These are phyloP conservation scores for Chinchilla lanigera DNA, from an alignment of 2,113 vertebrate genomes.

Conservation along the genomic window DNA sequence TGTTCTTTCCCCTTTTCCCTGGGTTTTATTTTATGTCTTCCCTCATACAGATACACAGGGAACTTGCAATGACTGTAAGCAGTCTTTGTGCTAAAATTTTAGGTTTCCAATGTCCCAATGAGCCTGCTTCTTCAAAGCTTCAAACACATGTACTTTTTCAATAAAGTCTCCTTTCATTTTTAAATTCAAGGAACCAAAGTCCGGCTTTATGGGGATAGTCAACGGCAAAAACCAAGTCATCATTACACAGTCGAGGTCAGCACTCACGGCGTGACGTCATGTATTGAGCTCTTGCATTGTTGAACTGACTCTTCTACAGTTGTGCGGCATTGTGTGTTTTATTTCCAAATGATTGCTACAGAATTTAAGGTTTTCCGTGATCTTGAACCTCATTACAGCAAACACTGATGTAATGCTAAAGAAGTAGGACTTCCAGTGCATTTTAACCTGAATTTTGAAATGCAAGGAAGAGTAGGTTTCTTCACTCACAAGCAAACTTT, in stretches of 20 bases:
- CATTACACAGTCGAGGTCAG: neutral
- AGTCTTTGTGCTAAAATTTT: neutral
- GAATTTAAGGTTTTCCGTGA: neutral
- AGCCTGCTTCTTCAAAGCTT: neutral
- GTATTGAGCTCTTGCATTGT: neutral
- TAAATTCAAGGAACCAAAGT: neutral
- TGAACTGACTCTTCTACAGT: neutral
- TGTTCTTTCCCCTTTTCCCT: neutral
- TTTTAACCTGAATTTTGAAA: constrained; percentile 43
- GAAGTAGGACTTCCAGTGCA: neutral
- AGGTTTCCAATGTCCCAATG: constrained; percentile 16
- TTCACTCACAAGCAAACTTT: neutral
- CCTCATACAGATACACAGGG: neutral
- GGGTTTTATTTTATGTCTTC: neutral
- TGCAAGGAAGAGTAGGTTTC: neutral
- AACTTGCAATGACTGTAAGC: neutral
- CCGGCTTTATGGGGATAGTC: neutral
- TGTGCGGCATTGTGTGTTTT: constrained; percentile 23
- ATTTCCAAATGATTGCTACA: neutral
- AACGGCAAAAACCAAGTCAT: neutral
- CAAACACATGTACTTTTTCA: neutral
- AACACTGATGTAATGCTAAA: neutral
- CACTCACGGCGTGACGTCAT: neutral
- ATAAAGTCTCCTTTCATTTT: constrained; percentile 6
- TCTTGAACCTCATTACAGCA: neutral